Percentiles rank a stretch among this genome's conserved stretches.
Conservation (phyloP, 1,140 invertebrate genomes). For the Drosophila varians region DNA sequence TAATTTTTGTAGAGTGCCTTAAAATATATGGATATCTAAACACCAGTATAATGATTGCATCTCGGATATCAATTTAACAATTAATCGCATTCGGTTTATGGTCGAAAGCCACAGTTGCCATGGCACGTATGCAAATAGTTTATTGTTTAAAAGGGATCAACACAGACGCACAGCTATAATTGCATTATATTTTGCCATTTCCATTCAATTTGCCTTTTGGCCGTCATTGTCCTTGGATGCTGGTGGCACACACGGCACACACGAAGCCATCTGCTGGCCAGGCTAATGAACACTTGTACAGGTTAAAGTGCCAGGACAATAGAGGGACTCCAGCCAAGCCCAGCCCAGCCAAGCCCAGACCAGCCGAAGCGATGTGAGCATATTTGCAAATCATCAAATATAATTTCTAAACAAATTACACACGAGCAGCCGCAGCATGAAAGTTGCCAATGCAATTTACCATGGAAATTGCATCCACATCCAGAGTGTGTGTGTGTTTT, state of each 20-base stretch:
- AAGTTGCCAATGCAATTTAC: conserved; percentile 57
- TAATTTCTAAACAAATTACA: conserved; percentile 75
- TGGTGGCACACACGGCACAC: conserved; percentile 9
- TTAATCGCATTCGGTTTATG: conserved; percentile 31
- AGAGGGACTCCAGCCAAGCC: conserved; percentile 7
- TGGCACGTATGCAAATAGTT: conserved; percentile 27
- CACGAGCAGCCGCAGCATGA: conserved; percentile 37
- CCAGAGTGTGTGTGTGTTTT: neutral
- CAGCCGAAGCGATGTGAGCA: conserved; percentile 36
- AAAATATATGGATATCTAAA: neutral
- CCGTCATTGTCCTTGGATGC: conserved; percentile 22
- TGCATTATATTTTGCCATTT: conserved; percentile 59
- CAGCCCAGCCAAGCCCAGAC: too few species aligned
- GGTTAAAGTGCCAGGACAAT: conserved; percentile 39
- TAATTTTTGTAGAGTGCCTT: too few species aligned
- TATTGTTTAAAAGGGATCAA: conserved; percentile 37
- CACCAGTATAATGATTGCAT: conserved; percentile 13
- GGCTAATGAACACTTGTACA: conserved; percentile 44
- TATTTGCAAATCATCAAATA: conserved; percentile 69
- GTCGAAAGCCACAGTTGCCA: conserved; percentile 11
- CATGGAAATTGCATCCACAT: conserved; percentile 36
- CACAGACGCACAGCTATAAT: conserved; percentile 35
- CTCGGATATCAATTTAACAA: conserved; percentile 48
- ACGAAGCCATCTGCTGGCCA: conserved; percentile 25
- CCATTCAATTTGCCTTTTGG: conserved; percentile 55